Conservation (phyloP, 2,113 vertebrate genomes). For the Apeltes quadracus region DNA sequence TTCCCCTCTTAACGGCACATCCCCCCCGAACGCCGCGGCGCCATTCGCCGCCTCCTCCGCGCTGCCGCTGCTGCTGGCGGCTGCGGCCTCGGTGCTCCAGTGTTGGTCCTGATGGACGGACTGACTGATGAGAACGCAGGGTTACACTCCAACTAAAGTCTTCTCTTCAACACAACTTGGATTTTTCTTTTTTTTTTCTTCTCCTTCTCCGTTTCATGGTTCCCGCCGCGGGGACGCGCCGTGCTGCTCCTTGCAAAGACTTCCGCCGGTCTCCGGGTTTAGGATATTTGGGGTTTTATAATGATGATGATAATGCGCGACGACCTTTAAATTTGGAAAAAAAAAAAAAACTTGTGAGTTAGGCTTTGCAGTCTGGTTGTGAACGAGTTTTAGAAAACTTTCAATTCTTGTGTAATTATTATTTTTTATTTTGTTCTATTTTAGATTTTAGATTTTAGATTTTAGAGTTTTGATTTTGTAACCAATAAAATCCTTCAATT, state of each 20-base stretch:
- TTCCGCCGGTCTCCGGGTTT: background rate
- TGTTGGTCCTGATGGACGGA: slow-evolving; percentile 15
- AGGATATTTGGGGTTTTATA: background rate
- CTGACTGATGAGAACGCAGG: background rate
- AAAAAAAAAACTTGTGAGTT: background rate
- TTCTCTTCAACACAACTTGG: background rate
- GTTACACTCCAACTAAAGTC: slow-evolving; percentile 8
- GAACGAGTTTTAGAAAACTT: background rate
- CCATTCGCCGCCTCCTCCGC: background rate
- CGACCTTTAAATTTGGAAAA: too few relatives aligned
- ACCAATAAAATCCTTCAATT: background rate
- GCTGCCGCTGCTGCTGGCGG: slow-evolving; percentile 44
- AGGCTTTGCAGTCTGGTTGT: background rate
- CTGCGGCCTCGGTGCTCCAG: slow-evolving; percentile 38
- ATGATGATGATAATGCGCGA: background rate
- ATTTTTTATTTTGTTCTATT: too few relatives aligned
- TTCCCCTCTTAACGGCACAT: fast-evolving
- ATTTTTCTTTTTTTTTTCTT: background rate
- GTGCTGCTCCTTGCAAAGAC: background rate
- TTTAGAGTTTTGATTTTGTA: background rate
- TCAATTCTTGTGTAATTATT: background rate
- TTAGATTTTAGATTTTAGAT: background rate
- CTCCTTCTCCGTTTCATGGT: background rate
- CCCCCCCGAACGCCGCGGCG: background rate
- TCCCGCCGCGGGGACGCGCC: background rate